Base-by-base conservation (phyloP, 2,888 invertebrate species). In the Lochmaea capreae region DNA sequence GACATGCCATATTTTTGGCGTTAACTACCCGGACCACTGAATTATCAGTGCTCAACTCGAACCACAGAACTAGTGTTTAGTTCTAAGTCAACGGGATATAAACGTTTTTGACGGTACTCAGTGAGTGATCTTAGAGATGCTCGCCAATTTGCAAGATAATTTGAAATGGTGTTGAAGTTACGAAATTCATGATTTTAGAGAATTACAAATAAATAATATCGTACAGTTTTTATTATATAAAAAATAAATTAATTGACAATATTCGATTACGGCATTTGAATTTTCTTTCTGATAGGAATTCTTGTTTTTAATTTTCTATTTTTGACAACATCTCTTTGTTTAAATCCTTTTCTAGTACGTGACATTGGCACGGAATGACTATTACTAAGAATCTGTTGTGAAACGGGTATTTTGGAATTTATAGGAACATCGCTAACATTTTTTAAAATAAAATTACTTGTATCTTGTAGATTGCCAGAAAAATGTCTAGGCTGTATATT, bases 271-370 rank as follows among this genome's bases (percentile, higher is more conserved):
- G 9, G 0, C 26, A 26, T 33, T 14, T 59, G n/a, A 26, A n/a
- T 59, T 59, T 59, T 59, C 59, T 59, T 59, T 59, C 9, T 59
- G 14, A 59, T n/a, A n/a, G 33, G 26, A 33, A 59, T 33, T 59
- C n/a, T 59, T 33, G 59, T 59, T 33, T 16, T 59, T n/a, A 59
- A 26, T 59, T n/a, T 59, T 59, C 26, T 11, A 59, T 59, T 26
- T 59, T 33, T 59, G 59, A 26, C 26, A 33, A 10, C 8, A 59
- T 33, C 33, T 59, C 33, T 59, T 5, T 14, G 26, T 33, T 22
- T 59, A 33, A 59, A 33, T 33, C 59, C 26, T 33, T 9, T 54
- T 54, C 54, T 54, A 11, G 11, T 54, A 10, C 54, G 16, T 8
- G 54, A 54, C 18, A 54, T 16, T 54, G 18, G 10, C 18, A 54